Evolutionary conservation across 2,888 invertebrate species (phyloP), one percentile per base, ranked within the genome.

Genomic region (Chaitophorus viminalis): DNA sequence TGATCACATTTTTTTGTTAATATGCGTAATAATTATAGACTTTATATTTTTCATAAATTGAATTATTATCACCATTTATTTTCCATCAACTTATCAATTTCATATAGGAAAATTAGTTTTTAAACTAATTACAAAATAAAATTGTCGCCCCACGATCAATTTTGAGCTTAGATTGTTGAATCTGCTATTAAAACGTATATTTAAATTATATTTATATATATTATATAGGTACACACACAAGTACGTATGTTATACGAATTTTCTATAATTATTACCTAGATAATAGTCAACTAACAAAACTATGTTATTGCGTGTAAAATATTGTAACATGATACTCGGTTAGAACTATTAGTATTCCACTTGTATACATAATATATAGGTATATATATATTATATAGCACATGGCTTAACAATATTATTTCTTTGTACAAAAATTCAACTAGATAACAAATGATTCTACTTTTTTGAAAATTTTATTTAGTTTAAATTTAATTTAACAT

Each of bases 371-470:
- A 36, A 36, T n/a, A n/a, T n/a, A 36, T 36, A 36, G 6, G 6
- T 36, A 21, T 31, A 52, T 6, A 29, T 79, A 82, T 31, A 52
- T 33, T 70, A 72, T 82, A 74, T 54, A 54, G 83, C 21, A 75
- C 39, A 75, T 65, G 25, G 29, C 60, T 60, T 29, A 83, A 83
- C 83, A 75, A 75, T 60, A 14, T 54, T 83, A 29, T 75, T 39
- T 46, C n/a, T 78, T 36, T 78, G 70, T 86, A 86, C 85, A 86
- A 86, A 72, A 72, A 60, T 79, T 86, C 8, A 18, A 79, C 78
- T 79, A 86, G 46, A 36, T 72, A 72, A 86, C 78, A 25, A 86
- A 85, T 18, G 54, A 75, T 39, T 36, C 75, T 75, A 83, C 36
- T 25, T 74, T 33, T 33, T 68, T 25, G 9, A 70, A 46, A 75